These are phyloP conservation scores for Crenichthys baileyi DNA, from an alignment of 2,797 vertebrate species.

Conservation along the genomic window DNA sequence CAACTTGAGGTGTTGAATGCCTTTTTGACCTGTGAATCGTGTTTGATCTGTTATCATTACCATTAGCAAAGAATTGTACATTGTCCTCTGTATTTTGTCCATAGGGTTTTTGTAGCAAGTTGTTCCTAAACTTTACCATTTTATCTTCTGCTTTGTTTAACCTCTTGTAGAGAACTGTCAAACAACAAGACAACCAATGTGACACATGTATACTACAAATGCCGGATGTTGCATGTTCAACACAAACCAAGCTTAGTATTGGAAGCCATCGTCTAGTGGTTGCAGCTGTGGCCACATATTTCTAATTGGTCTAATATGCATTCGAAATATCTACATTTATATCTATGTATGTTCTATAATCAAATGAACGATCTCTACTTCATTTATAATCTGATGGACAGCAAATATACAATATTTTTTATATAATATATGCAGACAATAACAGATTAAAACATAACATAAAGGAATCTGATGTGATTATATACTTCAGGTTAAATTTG, in stretches of 20 bases:
- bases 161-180: not conserved
- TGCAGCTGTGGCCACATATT: not conserved
- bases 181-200: no score
- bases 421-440: no score
- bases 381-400: not conserved
- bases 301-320: not conserved
- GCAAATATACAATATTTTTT: no score
- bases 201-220: not conserved
- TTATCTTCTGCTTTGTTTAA: not conserved
- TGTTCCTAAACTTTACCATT: not conserved
- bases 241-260: not conserved
- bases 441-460: no score
- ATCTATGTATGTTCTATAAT: not conserved
- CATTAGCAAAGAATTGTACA: not conserved
- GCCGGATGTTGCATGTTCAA: not conserved
- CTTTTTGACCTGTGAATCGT: no score
- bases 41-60: no score
- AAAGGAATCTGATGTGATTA: no score
- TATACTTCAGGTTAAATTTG: no score
- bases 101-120: not conserved
- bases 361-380: not conserved
- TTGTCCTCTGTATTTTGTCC: not conserved
- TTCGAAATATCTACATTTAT: not conserved
- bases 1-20: no score
- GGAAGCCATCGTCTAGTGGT: not conserved